Conservation (phyloP, 2,888 invertebrate genomes). For the Asteroscopus sphinx region DNA sequence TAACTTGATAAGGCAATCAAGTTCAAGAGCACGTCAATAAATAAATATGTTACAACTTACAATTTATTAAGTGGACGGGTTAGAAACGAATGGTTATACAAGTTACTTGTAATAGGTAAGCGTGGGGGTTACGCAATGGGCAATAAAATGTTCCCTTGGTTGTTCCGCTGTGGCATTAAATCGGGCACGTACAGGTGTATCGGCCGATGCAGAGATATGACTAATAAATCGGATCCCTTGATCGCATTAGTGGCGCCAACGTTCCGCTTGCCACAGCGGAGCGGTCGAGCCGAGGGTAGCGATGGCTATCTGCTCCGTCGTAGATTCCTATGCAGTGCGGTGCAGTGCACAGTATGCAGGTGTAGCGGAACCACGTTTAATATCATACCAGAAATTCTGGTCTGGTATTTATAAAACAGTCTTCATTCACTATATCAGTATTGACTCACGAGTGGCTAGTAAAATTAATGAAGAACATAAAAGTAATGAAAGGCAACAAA, state of each 20-base stretch:
- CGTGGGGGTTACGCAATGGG: conserved; percentile 70
- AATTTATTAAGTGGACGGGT: conserved; percentile 68
- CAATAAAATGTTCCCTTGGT: conserved; percentile 72
- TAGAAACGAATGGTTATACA: conserved; percentile 70
- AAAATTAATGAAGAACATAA: conserved; percentile 26
- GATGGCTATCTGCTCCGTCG: conserved; percentile 67
- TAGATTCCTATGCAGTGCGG: conserved; percentile 50
- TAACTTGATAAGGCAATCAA: conserved; percentile 72
- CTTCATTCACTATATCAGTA: conserved; percentile 15
- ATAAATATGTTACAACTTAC: conserved; percentile 71
- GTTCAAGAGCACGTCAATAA: conserved; percentile 81
- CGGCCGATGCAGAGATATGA: conserved; percentile 77
- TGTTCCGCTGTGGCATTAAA: conserved; percentile 71
- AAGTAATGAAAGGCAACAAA: conserved; percentile 24
- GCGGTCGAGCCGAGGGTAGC: conserved; percentile 56
- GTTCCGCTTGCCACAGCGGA: conserved; percentile 69
- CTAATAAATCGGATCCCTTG: conserved; percentile 81
- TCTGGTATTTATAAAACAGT: conserved; percentile 36
- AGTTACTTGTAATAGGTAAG: conserved; percentile 73
- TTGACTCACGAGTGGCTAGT: conserved; percentile 7
- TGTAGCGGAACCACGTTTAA: conserved; percentile 48
- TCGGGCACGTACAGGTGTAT: conserved; percentile 80
- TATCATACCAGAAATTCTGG: conserved; percentile 40
- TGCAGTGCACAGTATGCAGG: conserved; percentile 46
- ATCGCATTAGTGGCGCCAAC: conserved; percentile 84